Conservation (phyloP, 2,888 invertebrate genomes). For the Andricus curvator region DNA sequence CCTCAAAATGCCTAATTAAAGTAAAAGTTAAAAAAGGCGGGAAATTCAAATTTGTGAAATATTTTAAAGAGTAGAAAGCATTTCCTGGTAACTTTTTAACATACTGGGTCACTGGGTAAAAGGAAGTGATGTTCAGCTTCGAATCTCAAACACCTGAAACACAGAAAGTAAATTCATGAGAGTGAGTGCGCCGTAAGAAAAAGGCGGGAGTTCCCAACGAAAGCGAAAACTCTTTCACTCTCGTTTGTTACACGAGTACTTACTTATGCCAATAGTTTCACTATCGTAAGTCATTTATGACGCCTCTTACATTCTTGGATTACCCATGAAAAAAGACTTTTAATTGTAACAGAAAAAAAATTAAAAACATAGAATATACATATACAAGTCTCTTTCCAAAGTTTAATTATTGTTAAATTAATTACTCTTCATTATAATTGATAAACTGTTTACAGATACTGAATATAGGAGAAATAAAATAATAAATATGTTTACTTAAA, state of each 20-base stretch:
- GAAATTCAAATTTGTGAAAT: not conserved
- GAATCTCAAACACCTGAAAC: slow-evolving; percentile 10
- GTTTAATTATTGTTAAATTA: too few relatives aligned
- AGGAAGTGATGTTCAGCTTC: slow-evolving; percentile 49
- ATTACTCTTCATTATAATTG: too few relatives aligned
- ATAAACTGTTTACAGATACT: too few relatives aligned
- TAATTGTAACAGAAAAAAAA: not conserved
- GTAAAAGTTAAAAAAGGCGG: not conserved
- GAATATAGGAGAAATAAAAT: too few relatives aligned
- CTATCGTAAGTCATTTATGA: slow-evolving; percentile 43
- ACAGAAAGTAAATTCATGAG: slow-evolving; percentile 39
- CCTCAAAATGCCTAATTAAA: not conserved
- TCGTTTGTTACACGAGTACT: slow-evolving; percentile 60
- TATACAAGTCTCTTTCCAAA: too few relatives aligned
- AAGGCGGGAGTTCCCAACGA: slow-evolving; percentile 59
- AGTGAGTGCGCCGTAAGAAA: slow-evolving; percentile 17
- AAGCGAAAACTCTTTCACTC: slow-evolving; percentile 70
- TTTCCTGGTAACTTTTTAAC: not conserved
- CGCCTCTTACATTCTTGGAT: not conserved
- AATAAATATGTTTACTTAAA: not conserved
- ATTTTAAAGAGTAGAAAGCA: not conserved
- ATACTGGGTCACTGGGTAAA: slow-evolving; percentile 60
- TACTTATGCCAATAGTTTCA: slow-evolving; percentile 51
- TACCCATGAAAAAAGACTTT: not conserved
- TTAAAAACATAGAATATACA: not conserved